Conservation (phyloP, 2,113 vertebrate species). For the Orycteropus afer region DNA sequence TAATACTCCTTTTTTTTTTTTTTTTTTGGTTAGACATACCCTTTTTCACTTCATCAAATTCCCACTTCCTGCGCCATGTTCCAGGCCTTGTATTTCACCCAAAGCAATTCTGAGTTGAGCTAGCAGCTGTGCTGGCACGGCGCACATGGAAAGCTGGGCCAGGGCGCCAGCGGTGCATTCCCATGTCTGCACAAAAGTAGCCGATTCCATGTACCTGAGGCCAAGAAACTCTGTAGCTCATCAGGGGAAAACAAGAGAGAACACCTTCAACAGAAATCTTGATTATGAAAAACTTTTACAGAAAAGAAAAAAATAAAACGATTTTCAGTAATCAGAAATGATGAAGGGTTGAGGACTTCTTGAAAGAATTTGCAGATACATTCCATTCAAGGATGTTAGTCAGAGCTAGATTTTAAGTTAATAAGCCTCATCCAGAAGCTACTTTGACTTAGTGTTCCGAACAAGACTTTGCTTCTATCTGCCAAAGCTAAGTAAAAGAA, state of each 20-base stretch:
- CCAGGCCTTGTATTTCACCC: conserved; percentile 46
- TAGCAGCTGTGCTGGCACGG: conserved; percentile 52
- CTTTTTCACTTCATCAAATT: conserved; percentile 19
- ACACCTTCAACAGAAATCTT: conserved; percentile 44
- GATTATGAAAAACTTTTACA: background rate
- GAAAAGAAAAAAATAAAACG: conserved; percentile 56
- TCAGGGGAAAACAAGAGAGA: conserved; percentile 37
- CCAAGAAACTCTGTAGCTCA: conserved; percentile 51
- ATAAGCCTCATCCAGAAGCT: background rate
- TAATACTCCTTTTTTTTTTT: background rate
- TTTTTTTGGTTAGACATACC: background rate
- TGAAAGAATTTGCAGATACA: background rate
- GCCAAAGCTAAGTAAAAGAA: background rate
- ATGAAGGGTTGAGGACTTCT: background rate
- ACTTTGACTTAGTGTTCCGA: background rate
- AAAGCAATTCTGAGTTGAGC: conserved; percentile 1
- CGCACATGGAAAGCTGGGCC: rapidly evolving
- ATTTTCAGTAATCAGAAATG: conserved; percentile 27
- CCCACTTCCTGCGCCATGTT: conserved; percentile 45
- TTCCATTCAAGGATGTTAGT: background rate
- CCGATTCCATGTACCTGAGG: background rate
- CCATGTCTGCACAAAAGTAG: conserved; percentile 1
- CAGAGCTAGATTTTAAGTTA: background rate
- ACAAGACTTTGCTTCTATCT: background rate
- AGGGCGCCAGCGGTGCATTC: background rate